Conservation (phyloP, 2,113 vertebrate genomes). For the Cyrtonyx montezumae region DNA sequence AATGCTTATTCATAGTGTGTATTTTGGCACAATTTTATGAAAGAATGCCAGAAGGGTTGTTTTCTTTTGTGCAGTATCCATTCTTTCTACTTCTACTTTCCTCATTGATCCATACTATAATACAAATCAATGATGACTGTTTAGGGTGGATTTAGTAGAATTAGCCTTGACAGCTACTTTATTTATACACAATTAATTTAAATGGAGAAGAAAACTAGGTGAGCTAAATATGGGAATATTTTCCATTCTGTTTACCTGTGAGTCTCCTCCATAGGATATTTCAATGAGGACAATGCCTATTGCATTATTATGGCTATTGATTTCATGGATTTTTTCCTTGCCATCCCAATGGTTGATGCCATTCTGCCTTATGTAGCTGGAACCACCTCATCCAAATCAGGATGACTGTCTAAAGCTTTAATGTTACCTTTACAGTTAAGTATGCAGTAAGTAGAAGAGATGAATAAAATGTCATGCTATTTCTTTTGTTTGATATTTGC, state of each 20-base stretch:
- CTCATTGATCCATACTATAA: conserved; percentile 8
- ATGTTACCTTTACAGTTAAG: background rate
- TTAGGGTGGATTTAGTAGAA: conserved; percentile 62
- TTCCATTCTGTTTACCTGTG: conserved; percentile 47
- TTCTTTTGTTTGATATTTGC: background rate
- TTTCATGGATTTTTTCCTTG: background rate
- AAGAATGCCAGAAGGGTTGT: background rate
- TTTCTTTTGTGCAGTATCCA: background rate
- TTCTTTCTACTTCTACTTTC: conserved; percentile 34
- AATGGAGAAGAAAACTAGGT: conserved; percentile 60
- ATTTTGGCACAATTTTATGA: background rate
- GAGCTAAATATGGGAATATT: conserved; percentile 60
- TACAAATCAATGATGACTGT: conserved; percentile 45
- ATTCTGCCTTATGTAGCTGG: background rate
- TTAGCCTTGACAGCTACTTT: conserved; percentile 57
- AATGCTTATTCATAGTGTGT: background rate
- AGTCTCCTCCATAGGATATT: background rate
- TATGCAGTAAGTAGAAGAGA: background rate
- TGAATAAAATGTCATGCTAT: background rate
- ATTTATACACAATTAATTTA: conserved; percentile 64
- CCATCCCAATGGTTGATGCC: background rate
- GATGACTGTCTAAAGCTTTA: background rate
- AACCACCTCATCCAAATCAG: background rate
- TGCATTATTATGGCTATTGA: conserved; percentile 28
- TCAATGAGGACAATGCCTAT: background rate